Percentiles rank a stretch among this genome's conserved stretches.
These are phyloP conservation scores for Scatophagus argus DNA, from an alignment of 2,113 vertebrate genomes.

Conservation along the genomic window DNA sequence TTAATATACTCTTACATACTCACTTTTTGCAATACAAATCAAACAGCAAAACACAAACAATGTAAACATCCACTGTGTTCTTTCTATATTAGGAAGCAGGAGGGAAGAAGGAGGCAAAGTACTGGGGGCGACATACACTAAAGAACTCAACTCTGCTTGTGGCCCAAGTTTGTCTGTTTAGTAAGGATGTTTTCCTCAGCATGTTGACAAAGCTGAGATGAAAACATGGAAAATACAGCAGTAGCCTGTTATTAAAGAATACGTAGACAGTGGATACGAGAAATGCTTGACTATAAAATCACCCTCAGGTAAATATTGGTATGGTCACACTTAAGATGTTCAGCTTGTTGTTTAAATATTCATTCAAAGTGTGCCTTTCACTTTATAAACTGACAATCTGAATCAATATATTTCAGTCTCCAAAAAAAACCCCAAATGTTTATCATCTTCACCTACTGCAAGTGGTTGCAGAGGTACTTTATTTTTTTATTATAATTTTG, in stretches of 20 bases:
- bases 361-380: background rate
- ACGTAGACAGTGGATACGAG: background rate
- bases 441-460: background rate
- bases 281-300: background rate
- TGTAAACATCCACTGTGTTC: constrained; percentile 69
- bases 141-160: background rate
- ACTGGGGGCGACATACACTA: background rate
- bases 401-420: background rate
- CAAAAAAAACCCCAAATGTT: background rate
- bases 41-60: constrained; percentile 60
- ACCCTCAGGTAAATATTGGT: background rate
- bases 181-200: background rate
- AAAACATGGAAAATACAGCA: constrained; percentile 9
- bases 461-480: background rate
- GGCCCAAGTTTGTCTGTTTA: background rate
- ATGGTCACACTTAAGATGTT: background rate
- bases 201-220: background rate
- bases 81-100: constrained; percentile 30
- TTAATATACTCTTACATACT: constrained; percentile 25
- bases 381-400: background rate
- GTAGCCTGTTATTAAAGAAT: constrained; percentile 34
- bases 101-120: background rate
- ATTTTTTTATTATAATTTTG: background rate
- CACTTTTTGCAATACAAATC: constrained; percentile 38
- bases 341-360: background rate